Evolutionary conservation across 2,888 invertebrate genomes (phyloP), one percentile per base, ranked within the genome.

Genomic region (Pinctada fucata): DNA sequence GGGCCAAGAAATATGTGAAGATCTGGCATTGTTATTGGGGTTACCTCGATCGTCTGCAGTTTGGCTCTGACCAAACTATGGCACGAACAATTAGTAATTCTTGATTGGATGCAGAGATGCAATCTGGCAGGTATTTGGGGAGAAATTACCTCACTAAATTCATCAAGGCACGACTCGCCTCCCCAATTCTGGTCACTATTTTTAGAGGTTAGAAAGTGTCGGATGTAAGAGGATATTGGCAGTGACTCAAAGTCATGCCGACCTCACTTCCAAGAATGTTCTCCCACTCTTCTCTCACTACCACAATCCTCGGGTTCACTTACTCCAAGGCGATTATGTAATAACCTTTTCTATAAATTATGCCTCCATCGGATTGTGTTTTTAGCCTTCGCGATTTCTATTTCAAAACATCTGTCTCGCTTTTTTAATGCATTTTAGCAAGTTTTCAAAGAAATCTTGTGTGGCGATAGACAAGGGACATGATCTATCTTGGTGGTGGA

Each of bases 131-230:
- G 58, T 58, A 58, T 68, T 47, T 47, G 48, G 10, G 68, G 16
- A 5, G 16, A 47, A 48, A 68, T 68, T 68, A 47, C 47, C 47
- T n/a, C 16, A 16, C 31, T 16, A 68, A 68, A 68, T 68, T 68
- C 16, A 68, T 68, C 47, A 47, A 8, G 47, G 10, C 68, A 68
- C 16, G 68, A n/a, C 47, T 16, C 47, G 47, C 3, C 31, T 45
- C 47, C 68, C 10, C 31, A 31, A 47, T 68, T 47, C 47, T 68
- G 68, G 68, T 68, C 68, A 68, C 68, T 68, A 68, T 68, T 68
- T 68, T 68, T 68, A 47, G 68, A 68, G 68, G 68, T 58, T 58
- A 58, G 58, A 58, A 13, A 58, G 58, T 13, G 58, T 10, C 58
- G 58, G 58, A 10, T 58, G 58, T 58, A 31, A 31, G 58, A 13